Base-by-base conservation (phyloP, 2,797 vertebrate genomes). In the Apodemus agrarius region DNA sequence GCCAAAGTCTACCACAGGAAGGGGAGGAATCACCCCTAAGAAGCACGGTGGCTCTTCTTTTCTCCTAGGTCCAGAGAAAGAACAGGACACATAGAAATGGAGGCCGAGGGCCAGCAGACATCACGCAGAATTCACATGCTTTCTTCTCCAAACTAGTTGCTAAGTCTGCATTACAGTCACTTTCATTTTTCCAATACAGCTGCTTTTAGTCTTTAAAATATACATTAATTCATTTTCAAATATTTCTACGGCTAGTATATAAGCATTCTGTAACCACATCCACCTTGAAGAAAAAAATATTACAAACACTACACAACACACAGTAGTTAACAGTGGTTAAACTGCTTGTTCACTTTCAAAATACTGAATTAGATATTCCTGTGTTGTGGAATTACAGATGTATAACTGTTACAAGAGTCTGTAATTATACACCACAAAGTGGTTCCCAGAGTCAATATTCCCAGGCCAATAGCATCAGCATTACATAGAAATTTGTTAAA, bases 401-500 rank as follows among this genome's bases (percentile, higher is more conserved):
- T 24, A 31, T 81, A 80, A 59, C 52, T 46, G 40, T 6, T n/a
- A 63, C 10, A 40, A 10, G 22, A 94, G n/a, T 72, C 61, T 69
- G 43, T 26, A 5, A 49, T 75, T 65, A 69, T 5, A 88, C 82
- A 84, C 37, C 31, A 90, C 59, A 90, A 90, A 80, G 46, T 61
- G 8, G 43, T 90, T 83, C 40, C 52, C 78, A 54, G 40, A 88
- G 46, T 80, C 46, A 49, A 7, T 49, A 49, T 74, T 31, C 54
- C 29, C n/a, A 46, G 37, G 63, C 14, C 87, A 80, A 57, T 74
- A 80, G 34, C 17, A 65, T 34, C 40, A 75, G 49, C 10, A 90
- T n/a, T 40, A 92, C 46, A 57, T 82, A 31, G 19, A 24, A 90
- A 86, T 78, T 59, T 92, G 54, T 79, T 61, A 94, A 57, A 94